Evolutionary conservation across 2,113 vertebrate species (phyloP).

Genomic region (Rallus limicola): DNA sequence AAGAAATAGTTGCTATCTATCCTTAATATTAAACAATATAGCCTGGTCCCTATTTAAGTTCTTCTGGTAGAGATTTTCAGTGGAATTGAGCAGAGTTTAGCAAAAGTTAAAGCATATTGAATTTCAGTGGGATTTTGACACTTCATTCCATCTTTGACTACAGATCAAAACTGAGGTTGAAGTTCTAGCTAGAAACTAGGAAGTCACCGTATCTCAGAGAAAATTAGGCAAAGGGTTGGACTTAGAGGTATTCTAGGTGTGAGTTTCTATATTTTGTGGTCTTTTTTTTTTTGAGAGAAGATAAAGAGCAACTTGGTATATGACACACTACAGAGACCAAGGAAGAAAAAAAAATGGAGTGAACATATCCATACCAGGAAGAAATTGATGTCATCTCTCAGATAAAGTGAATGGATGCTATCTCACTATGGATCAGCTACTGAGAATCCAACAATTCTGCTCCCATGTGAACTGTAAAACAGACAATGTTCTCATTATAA

Average conservation of each 20-base stretch:
- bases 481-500: not conserved
- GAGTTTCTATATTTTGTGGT: not conserved
- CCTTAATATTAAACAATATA: not conserved
- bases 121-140: not conserved
- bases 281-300: not conserved
- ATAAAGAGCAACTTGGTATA: not conserved
- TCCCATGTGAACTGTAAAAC: not conserved
- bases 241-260: not conserved
- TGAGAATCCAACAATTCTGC: not conserved
- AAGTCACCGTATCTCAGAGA: not conserved
- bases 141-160: not conserved
- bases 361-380: not conserved
- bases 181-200: not conserved
- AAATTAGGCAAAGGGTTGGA: not conserved
- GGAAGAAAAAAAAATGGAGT: not conserved
- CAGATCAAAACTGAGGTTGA: not conserved
- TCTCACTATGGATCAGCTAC: not conserved
- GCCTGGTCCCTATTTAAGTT: not conserved
- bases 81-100: not conserved
- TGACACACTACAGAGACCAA: not conserved
- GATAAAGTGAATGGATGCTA: not conserved
- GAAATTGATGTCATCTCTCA: not conserved
- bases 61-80: not conserved
- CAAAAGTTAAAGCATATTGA: not conserved
- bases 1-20: not conserved